Conservation (phyloP, 2,797 vertebrate species). For the Eremophila alpestris region DNA sequence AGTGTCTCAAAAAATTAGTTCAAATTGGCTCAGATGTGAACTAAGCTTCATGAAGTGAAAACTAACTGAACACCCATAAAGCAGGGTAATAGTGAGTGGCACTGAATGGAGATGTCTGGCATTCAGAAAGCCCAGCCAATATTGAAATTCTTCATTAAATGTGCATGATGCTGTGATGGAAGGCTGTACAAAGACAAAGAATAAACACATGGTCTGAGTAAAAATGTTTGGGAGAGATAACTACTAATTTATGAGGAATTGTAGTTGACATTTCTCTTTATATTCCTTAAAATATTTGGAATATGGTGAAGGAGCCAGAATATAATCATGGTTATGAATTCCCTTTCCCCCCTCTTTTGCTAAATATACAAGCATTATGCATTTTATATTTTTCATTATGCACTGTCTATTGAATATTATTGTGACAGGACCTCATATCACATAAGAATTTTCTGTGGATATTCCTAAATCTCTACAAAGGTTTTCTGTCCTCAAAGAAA, state of each 20-base stretch:
- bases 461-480: background rate
- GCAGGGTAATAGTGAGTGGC: background rate
- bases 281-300: background rate
- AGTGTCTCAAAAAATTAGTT: slow-evolving; percentile 76
- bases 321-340: background rate
- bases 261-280: background rate
- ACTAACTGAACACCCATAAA: background rate
- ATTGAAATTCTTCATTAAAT: slow-evolving; percentile 67
- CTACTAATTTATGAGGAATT: background rate
- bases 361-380: background rate
- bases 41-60: slow-evolving; percentile 46
- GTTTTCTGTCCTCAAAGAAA: background rate
- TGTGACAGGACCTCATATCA: background rate
- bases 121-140: slow-evolving; percentile 28
- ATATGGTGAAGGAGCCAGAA: background rate
- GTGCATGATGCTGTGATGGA: background rate
- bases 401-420: background rate
- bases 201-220: background rate
- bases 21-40: slow-evolving; percentile 69
- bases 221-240: background rate
- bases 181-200: background rate
- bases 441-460: background rate
- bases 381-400: background rate
- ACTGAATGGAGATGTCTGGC: background rate
- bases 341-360: rapidly evolving